Base-by-base conservation (phyloP, 1,140 invertebrate genomes). In the Pogonomyrmex californicus region DNA sequence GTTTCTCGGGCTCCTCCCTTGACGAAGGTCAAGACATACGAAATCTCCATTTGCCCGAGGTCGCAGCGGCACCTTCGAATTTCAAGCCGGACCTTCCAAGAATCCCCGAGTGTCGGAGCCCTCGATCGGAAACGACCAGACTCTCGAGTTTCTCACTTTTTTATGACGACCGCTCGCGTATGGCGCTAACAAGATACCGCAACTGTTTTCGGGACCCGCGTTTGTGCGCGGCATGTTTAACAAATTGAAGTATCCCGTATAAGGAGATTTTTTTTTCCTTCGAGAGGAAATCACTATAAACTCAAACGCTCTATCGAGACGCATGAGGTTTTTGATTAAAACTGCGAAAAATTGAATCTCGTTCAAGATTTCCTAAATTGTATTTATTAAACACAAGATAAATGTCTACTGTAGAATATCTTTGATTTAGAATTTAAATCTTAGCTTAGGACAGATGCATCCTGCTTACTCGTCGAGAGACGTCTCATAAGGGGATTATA, bases 21-120 rank as follows among this genome's bases (percentile, higher is more conserved):
- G 93, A 93, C 92, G 93, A 93, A 94, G 93, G 93, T 94, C 92
- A 92, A 94, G 92, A 93, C 93, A 90, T 91, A 92, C 83, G 87
- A 91, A 91, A 91, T 91, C 90, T 91, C 89, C 90, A 91, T 91
- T 91, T 88, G 87, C 85, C 85, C 87, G 89, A 91, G 90, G 89
- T 91, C 90, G 87, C 83, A 54, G 86, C 89, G 85, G 87, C 85
- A 91, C 89, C 89, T 91, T 91, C 89, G 85, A 87, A 88, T 89
- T 91, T 91, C 65, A 70, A 79, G 77, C 30, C 86, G 87, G 90
- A 86, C 92, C 92, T 93, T 93, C 93, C 90, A 73, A 88, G 93
- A 93, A 93, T 86, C 87, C 70, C 63, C 68, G 89, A 86, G 86
- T 82, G 68, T 47, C 66, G 86, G 70, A 56, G 68, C 76, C 63